Conservation (phyloP, 2,113 vertebrate species). For the Holacanthus passer region DNA sequence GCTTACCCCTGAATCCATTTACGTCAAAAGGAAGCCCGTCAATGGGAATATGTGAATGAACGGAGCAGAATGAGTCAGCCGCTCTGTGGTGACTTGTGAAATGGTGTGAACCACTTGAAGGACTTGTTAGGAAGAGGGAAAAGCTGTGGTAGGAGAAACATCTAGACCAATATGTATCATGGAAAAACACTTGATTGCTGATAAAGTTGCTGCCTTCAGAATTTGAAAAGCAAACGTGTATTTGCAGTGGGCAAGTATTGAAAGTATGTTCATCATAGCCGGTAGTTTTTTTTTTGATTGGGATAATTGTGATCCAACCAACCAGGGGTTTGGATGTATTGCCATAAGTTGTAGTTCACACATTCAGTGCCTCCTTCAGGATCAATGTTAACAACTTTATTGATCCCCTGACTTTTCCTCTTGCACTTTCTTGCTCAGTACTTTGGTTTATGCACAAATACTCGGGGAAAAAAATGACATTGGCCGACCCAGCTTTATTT, state of each 20-base stretch:
- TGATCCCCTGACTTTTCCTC: too few species aligned
- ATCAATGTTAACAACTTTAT: neutral
- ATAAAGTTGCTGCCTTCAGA: neutral
- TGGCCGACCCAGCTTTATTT: neutral
- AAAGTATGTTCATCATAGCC: too few species aligned
- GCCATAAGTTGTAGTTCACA: too few species aligned
- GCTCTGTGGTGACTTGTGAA: constrained; percentile 22
- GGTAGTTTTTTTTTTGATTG: too few species aligned
- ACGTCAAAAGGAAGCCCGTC: constrained; percentile 72
- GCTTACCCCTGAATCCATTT: constrained; percentile 72
- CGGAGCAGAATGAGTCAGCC: constrained; percentile 56
- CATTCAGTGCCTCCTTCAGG: neutral
- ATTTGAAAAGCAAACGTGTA: neutral
- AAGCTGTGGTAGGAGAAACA: neutral
- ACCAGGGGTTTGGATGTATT: too few species aligned
- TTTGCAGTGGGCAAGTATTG: too few species aligned
- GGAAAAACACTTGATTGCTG: neutral
- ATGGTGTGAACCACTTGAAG: neutral
- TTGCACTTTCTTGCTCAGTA: neutral
- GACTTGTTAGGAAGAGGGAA: neutral
- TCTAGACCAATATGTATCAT: neutral
- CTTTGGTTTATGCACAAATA: too few species aligned
- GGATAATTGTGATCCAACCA: too few species aligned
- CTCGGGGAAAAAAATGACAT: too few species aligned
- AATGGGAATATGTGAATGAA: constrained; percentile 69